Evolutionary conservation across 2,888 invertebrate genomes (phyloP).

Genomic region (Coecobrya sp.): DNA sequence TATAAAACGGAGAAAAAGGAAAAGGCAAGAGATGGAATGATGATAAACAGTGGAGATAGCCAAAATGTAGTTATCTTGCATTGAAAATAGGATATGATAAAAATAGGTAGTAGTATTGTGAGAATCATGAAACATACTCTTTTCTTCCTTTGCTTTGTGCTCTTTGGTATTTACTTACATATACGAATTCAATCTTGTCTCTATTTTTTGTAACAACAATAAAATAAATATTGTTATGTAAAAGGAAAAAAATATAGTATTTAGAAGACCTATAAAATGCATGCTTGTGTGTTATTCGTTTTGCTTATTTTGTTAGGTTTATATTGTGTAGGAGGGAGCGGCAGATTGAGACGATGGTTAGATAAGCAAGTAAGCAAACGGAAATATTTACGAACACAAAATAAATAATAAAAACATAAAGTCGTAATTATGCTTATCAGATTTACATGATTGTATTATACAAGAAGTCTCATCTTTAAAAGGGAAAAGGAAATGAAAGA

Average conservation of each 20-base stretch:
- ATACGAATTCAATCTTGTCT: no score
- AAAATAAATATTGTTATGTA: neutral
- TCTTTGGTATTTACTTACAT: no score
- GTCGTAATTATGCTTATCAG: constrained; percentile 55
- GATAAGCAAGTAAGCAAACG: neutral
- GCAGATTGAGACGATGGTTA: neutral
- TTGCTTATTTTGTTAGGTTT: neutral
- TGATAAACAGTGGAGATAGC: neutral
- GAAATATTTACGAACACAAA: neutral
- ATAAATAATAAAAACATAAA: neutral
- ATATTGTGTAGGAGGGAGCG: neutral
- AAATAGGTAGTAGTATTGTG: neutral
- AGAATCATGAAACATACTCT: neutral
- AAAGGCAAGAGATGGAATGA: neutral
- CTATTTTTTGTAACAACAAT: neutral
- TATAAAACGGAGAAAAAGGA: constrained; percentile 8
- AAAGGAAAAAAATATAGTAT: neutral
- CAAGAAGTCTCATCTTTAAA: neutral
- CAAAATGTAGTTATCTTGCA: neutral
- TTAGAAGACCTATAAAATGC: neutral
- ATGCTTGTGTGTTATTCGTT: neutral
- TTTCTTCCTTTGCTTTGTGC: neutral
- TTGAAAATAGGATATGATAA: neutral
- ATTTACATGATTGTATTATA: constrained; percentile 23
- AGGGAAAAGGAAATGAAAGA: neutral